phyloP scores from a whole-genome alignment of 2,888 invertebrate genomes.

The Drosophila anomelani region DNA sequence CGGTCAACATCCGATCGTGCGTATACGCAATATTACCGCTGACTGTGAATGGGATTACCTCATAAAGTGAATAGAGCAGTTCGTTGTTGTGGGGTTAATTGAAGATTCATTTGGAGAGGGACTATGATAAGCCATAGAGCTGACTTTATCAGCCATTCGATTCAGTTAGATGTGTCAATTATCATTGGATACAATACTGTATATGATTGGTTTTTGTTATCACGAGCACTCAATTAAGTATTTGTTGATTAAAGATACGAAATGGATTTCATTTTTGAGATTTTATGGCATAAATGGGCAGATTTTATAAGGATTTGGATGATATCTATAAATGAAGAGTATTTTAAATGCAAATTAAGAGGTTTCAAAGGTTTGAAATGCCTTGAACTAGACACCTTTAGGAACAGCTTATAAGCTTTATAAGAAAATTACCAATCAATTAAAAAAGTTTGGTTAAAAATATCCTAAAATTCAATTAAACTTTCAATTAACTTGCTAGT shows the following conservation, averaged over 20 bases:
- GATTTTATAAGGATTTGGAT: neutral
- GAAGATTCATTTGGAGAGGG: slow-evolving; percentile 12
- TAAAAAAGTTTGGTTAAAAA: neutral
- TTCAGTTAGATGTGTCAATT: slow-evolving; percentile 9
- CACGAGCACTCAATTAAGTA: slow-evolving; percentile 15
- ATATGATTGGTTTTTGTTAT: neutral
- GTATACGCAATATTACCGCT: slow-evolving; percentile 18
- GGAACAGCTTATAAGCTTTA: neutral
- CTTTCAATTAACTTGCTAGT: neutral
- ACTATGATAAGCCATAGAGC: slow-evolving; percentile 14
- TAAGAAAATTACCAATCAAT: neutral
- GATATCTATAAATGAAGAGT: neutral
- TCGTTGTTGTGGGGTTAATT: slow-evolving; percentile 9
- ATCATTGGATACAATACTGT: neutral
- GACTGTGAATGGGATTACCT: slow-evolving; percentile 29
- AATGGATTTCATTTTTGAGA: neutral
- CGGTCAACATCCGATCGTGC: slow-evolving; percentile 22
- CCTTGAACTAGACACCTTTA: neutral
- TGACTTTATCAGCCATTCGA: slow-evolving; percentile 26
- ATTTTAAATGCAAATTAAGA: neutral
- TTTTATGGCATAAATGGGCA: neutral
- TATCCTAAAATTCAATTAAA: neutral
- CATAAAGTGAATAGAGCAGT: neutral
- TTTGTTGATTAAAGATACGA: neutral
- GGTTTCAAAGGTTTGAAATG: neutral